Evolutionary conservation across 2,797 vertebrate genomes (phyloP), one percentile per base, ranked within the genome.

Genomic region (Xyrichtys novacula): DNA sequence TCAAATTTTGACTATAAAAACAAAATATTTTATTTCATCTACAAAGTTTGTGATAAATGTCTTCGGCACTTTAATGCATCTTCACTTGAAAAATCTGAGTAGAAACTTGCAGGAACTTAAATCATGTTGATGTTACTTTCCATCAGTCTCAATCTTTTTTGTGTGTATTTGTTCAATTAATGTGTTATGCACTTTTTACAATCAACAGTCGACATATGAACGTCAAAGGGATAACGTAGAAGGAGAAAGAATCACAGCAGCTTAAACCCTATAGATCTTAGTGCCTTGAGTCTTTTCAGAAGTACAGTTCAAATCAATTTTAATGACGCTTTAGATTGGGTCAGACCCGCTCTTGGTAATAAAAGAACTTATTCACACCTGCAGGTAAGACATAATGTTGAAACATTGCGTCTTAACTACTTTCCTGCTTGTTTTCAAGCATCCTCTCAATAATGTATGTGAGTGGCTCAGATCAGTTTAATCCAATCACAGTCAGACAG

Each of bases 301-400:
- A 42, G 43, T 29, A 62, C 26, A 47, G 46, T 53, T 38, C 19
- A 34, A 54, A 59, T 81, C 70, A 43, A 71, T 86, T 76, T 80
- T 71, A 86, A 80, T 69, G 20, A 57, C 11, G 3, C 34, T 22
- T 74, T 22, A 25, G 19, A 57, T 40, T 10, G 16, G 70, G 22
- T 74, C 54, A 78, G 28, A 56, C 28, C 20, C 17, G 3, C 31
- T 53, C 25, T 48, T 38, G 31, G 16, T 60, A 32, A 50, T 69
- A 63, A 76, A 75, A 62, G 26, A 22, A 58, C 25, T 47, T 49
- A 69, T 59, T 75, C 46, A 48, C 46, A 46, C 19, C 34, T 19
- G 29, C 22, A 25, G 39, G 19, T 26, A 23, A 43, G 26, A 36
- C 44, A 20, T 7, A 19, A 26, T 5, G 50, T 6, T 28, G 7